Evolutionary conservation across 2,797 vertebrate species (phyloP), one percentile per base, ranked within the genome.

Genomic region (Diplodus sargus): DNA sequence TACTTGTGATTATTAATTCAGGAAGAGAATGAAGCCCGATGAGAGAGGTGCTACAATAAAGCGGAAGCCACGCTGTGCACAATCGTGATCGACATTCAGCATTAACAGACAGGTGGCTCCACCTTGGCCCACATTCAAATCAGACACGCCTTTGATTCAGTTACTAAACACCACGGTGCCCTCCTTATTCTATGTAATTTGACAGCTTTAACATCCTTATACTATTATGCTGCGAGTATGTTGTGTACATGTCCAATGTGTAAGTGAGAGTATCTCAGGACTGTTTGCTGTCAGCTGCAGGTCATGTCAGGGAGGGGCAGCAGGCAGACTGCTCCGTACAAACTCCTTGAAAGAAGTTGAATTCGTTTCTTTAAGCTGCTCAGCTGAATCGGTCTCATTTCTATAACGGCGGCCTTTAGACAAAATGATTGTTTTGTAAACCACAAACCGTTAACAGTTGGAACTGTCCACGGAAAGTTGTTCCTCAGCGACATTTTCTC

Each of bases 281-380:
- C 51, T 20, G 16, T 7, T 5, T 22, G 15, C 20, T 43, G n/a
- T 18, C 48, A 18, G 51, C 16, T 56, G 12, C 60, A 49, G 16
- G 16, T 12, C 5, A 2, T 10, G 9, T 42, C 69, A 83, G 90
- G 90, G 87, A 87, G 87, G 86, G 87, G 89, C 87, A 45, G 82
- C 78, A 42, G 65, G 42, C 71, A 20, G 28, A 12, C 62, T 16
- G 45, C 4, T 47, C 45, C 4, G 9, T 39, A 39, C 39, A 39
- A 39, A 39, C 39, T 39, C 39, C 39, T 2, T 39, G 8, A 34
- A 68, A 15, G 0, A 59, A 56, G 7, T 28, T 20, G 2, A 30
- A n/a, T 10, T 9, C 4, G 18, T 15, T 25, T 54, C 17, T 4
- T 16, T 39, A 39, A 2, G 34, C 18, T 18, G 20, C 62, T 15